A percentile compares a stretch with the other conserved stretches of the same genome.
Conservation (phyloP, 2,797 vertebrate species). For the Argyrosomus regius region DNA sequence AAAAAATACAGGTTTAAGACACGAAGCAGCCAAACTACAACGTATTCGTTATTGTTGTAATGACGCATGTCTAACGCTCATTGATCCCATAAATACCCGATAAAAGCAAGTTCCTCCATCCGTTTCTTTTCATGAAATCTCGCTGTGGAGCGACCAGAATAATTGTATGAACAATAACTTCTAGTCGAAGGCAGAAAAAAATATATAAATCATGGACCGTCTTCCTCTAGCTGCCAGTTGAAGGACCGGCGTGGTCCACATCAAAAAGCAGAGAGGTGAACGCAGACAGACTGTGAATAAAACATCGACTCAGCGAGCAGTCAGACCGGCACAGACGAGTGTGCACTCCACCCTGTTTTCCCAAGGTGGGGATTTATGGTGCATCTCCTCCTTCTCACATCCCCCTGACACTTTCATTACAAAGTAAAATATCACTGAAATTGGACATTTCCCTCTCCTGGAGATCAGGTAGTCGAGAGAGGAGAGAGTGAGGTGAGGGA, state of each 20-base stretch:
- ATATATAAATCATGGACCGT: background rate
- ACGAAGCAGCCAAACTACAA: no score
- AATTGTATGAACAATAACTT: slow-evolving; percentile 1
- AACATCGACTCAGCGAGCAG: slow-evolving; percentile 70
- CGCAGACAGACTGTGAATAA: slow-evolving; percentile 74
- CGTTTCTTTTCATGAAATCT: background rate
- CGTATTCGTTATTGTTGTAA: no score
- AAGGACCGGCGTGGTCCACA: slow-evolving; percentile 1
- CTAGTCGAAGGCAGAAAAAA: background rate
- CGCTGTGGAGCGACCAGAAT: background rate
- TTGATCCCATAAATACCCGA: background rate
- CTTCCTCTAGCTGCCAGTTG: slow-evolving; percentile 21
- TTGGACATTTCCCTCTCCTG: slow-evolving; percentile 58
- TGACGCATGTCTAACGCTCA: background rate
- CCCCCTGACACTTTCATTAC: slow-evolving; percentile 76
- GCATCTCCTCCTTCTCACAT: slow-evolving; percentile 58
- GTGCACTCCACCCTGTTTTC: slow-evolving; percentile 47
- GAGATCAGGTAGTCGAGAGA: slow-evolving; percentile 43
- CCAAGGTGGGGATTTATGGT: slow-evolving; percentile 67
- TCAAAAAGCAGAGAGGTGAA: slow-evolving; percentile 41
- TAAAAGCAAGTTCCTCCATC: background rate
- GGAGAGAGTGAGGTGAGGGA: slow-evolving; percentile 26
- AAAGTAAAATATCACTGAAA: slow-evolving; percentile 80
- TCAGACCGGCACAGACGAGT: slow-evolving; percentile 42
- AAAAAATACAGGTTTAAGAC: no score